Percentiles rank a stretch among this genome's conserved stretches.
Conservation (phyloP, 2,797 vertebrate genomes). For the Meda fulgida region DNA sequence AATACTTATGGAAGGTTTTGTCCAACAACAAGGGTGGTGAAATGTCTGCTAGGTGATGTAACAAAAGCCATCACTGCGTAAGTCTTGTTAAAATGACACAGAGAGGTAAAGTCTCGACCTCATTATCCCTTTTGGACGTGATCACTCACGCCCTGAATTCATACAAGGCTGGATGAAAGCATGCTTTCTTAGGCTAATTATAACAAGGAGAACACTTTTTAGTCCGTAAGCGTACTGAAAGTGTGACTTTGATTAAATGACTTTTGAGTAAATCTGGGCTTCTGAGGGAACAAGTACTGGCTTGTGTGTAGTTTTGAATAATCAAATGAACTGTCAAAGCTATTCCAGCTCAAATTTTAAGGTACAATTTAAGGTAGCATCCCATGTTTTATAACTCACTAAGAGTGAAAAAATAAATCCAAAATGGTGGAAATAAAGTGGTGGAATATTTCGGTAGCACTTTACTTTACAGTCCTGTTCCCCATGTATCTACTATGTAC, state of each 20-base stretch:
- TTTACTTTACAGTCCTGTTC: too few relatives aligned
- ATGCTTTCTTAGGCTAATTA: slow-evolving; percentile 25
- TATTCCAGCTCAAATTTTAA: background rate
- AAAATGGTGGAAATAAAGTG: background rate
- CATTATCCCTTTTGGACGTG: slow-evolving; percentile 24
- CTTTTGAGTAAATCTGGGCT: slow-evolving; percentile 8
- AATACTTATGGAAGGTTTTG: background rate
- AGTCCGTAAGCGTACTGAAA: slow-evolving; percentile 18
- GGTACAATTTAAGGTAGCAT: background rate
- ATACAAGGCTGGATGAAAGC: slow-evolving; percentile 7
- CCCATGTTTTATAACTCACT: background rate
- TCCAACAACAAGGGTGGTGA: background rate
- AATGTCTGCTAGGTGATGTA: background rate
- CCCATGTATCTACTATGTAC: too few relatives aligned
- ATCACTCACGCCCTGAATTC: background rate
- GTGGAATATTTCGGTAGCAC: too few relatives aligned
- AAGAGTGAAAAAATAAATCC: background rate
- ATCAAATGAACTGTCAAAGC: slow-evolving; percentile 17
- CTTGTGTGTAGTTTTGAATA: slow-evolving; percentile 10
- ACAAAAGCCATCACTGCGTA: background rate
- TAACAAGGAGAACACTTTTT: slow-evolving; percentile 23
- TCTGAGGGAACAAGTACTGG: background rate
- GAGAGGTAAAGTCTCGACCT: background rate
- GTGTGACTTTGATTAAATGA: slow-evolving; percentile 32
- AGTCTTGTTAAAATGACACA: slow-evolving; percentile 11